Base-by-base conservation (phyloP, 2,888 invertebrate genomes). In the Torymus texanus region DNA sequence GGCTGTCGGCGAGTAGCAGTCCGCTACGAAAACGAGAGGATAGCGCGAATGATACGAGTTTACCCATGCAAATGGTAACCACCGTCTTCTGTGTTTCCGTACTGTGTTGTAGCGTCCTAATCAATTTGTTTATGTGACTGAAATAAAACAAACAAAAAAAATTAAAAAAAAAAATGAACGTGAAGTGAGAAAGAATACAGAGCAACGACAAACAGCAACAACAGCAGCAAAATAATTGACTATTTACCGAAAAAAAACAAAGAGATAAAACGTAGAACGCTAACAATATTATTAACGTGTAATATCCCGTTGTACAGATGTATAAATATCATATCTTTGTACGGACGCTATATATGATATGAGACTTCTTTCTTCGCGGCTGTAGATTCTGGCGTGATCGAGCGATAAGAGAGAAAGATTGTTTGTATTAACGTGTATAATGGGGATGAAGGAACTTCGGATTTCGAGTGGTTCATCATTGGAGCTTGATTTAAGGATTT, bases 71-170 rank as follows among this genome's bases (percentile, higher is more conserved):
- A 88, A 90, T 90, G 90, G 89, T 90, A 89, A 90, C 90, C 86
- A 90, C 90, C 87, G 88, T 89, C 85, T 87, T 90, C 86, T 90
- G 90, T 89, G 88, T 90, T 85, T 89, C 89, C 86, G 88, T 90
- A 86, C 86, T 90, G 86, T 90, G 88, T 90, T 90, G 89, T 85
- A 89, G 90, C 88, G 87, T 90, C 85, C 86, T 90, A 87, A 89
- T 87, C 85, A 89, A 89, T 87, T 86, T 90, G 81, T 87, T 90
- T 85, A 85, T 88, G 82, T 89, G 87, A 89, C 83, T 82, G 75
- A 84, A 82, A 78, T 65, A 55, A 53, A 18, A 56, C 5, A 8
- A 29, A 29, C 3, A 29, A 5, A 29, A 4, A 41, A 41, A 41
- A 18, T 2, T 8, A 8, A 29, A 29, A 29, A 29, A 5, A 29